Conservation (phyloP, 2,113 vertebrate species). For the Eptesicus fuscus region DNA sequence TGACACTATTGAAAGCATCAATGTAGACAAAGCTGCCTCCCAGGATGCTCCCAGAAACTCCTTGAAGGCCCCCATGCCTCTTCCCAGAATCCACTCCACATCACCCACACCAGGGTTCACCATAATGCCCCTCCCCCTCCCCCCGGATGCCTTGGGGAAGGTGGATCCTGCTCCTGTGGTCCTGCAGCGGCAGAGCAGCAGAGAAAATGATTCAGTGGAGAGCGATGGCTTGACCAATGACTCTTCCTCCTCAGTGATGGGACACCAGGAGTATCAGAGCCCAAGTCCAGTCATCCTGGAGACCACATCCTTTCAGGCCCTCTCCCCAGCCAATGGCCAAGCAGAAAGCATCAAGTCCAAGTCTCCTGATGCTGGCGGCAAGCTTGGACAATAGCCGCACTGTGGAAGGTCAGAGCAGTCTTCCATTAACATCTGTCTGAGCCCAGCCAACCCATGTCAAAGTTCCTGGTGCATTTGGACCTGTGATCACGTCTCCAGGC, state of each 20-base stretch:
- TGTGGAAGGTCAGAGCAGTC: constrained; percentile 84
- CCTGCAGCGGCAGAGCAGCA: constrained; percentile 90
- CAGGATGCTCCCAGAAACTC: constrained; percentile 79
- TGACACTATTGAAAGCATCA: constrained; percentile 77
- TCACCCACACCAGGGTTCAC: constrained; percentile 78
- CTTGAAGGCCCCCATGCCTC: constrained; percentile 70
- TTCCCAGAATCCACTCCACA: constrained; percentile 73
- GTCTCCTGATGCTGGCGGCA: constrained; percentile 84
- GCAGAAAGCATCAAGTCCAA: constrained; percentile 81
- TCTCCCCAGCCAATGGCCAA: constrained; percentile 88
- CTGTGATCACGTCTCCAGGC: constrained; percentile 84
- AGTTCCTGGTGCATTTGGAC: constrained; percentile 89
- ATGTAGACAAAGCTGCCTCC: constrained; percentile 79
- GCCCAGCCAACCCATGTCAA: constrained; percentile 90
- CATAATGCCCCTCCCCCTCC: constrained; percentile 66
- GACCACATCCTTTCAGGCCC: constrained; percentile 81
- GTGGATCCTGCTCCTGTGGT: constrained; percentile 81
- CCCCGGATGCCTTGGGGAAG: constrained; percentile 87
- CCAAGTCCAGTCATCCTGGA: constrained; percentile 88
- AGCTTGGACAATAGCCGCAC: constrained; percentile 69
- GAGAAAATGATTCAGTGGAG: constrained; percentile 86
- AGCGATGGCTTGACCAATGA: constrained; percentile 90
- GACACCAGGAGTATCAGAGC: constrained; percentile 89
- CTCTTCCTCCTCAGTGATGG: constrained; percentile 75
- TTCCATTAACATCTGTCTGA: constrained; percentile 85